Percentiles rank a stretch among this genome's conserved stretches.
phyloP scores from a whole-genome alignment of 1,140 invertebrate genomes.

The Brachionus plicatilis region DNA sequence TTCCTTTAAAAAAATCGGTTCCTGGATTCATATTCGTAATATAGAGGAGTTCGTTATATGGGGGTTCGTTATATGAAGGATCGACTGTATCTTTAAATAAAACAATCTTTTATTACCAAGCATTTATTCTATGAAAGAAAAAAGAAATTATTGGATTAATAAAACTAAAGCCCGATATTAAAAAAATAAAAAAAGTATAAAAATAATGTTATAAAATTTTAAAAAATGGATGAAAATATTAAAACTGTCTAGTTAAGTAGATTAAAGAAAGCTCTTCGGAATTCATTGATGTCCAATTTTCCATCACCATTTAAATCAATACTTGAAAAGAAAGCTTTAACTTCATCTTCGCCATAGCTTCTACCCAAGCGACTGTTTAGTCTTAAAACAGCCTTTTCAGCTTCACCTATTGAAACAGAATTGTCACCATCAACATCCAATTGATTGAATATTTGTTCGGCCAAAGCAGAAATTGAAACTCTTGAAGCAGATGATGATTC shows the following conservation, averaged over 20 bases:
- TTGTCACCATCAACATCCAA: conserved; percentile 6
- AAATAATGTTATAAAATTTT: neutral
- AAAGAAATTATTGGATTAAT: neutral
- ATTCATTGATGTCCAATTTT: conserved; percentile 7
- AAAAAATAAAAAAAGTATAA: neutral
- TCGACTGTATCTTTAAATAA: too few relatives aligned
- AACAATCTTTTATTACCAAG: neutral
- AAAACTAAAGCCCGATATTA: neutral
- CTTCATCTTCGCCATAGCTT: conserved; percentile 38
- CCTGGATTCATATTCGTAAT: too few relatives aligned
- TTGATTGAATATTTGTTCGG: conserved; percentile 30
- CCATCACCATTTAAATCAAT: conserved; percentile 13
- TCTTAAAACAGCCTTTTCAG: conserved; percentile 21
- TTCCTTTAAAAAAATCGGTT: too few relatives aligned
- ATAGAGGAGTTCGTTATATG: too few relatives aligned
- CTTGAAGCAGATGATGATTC: neutral
- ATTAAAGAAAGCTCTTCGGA: conserved; percentile 21
- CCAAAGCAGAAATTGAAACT: neutral
- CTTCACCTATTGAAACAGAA: neutral
- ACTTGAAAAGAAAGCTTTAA: neutral
- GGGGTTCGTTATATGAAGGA: too few relatives aligned
- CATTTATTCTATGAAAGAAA: neutral
- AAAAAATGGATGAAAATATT: neutral
- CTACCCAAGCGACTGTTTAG: conserved; percentile 18
- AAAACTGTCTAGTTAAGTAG: neutral